These are phyloP conservation scores for Glyptemys insculpta DNA, from an alignment of 2,797 vertebrate genomes.

Conservation along the genomic window DNA sequence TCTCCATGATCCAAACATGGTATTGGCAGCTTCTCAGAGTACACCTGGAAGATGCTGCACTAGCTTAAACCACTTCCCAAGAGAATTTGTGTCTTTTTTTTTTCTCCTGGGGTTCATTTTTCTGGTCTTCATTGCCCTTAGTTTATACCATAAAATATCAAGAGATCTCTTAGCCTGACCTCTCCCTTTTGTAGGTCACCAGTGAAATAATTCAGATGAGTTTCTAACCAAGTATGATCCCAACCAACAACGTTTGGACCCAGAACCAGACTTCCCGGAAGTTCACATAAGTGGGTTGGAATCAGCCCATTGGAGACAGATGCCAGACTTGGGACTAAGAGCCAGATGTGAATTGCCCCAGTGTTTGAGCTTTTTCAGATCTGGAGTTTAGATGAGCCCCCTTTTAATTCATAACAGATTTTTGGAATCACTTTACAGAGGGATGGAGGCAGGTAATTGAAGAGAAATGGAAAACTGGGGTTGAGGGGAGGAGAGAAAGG, in stretches of 20 bases:
- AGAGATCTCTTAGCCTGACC: neutral
- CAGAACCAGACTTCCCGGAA: fast-evolving
- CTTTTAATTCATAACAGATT: neutral
- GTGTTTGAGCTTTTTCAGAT: neutral
- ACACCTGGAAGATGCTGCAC: neutral
- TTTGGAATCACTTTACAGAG: neutral
- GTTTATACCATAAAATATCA: fast-evolving
- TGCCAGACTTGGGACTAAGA: neutral
- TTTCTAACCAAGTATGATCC: neutral
- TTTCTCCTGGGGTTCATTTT: neutral
- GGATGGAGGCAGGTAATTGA: neutral
- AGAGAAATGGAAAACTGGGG: neutral
- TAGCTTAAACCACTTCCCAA: neutral
- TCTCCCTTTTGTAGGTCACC: neutral
- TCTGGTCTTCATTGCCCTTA: fast-evolving
- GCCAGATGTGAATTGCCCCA: neutral
- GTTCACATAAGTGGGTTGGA: neutral
- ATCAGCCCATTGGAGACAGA: neutral
- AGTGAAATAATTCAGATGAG: neutral
- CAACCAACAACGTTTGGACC: neutral
- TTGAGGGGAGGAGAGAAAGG: neutral
- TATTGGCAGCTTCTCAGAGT: neutral
- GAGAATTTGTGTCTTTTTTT: neutral
- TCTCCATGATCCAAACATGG: neutral
- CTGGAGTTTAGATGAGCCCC: neutral